These are phyloP conservation scores for Anabacerthia variegaticeps DNA, from an alignment of 2,797 vertebrate species.

Conservation along the genomic window DNA sequence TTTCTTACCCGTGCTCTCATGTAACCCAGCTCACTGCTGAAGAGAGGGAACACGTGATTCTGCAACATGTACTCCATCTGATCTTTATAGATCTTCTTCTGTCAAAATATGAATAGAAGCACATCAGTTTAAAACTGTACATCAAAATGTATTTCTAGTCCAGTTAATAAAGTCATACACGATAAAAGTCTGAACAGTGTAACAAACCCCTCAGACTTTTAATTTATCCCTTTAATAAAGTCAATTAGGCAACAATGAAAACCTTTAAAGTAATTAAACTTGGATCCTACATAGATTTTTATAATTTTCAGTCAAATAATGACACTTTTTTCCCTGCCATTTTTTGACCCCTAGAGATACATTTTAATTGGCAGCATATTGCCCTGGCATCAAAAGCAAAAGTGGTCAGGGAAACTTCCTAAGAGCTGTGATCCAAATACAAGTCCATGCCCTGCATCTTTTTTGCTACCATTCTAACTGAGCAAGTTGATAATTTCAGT, in stretches of 20 bases:
- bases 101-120: constrained; percentile 55
- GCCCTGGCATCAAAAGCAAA: background rate
- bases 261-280: background rate
- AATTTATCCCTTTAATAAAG: background rate
- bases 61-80: constrained; percentile 99
- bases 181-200: background rate
- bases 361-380: background rate
- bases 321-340: background rate
- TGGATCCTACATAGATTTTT: background rate
- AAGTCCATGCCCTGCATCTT: background rate
- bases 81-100: constrained; percentile 99
- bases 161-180: background rate
- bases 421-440: background rate
- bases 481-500: background rate
- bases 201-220: background rate
- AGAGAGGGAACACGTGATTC: constrained; percentile 97
- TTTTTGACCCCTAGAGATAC: background rate
- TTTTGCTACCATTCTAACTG: background rate
- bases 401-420: background rate
- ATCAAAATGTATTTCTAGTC: background rate
- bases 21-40: constrained; percentile 96
- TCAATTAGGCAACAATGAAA: background rate
- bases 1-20: constrained; percentile 96
- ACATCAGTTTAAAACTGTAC: background rate
- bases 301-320: background rate